Conservation (phyloP, 2,888 invertebrate species). For the Xanthostigma xanthostigma region DNA sequence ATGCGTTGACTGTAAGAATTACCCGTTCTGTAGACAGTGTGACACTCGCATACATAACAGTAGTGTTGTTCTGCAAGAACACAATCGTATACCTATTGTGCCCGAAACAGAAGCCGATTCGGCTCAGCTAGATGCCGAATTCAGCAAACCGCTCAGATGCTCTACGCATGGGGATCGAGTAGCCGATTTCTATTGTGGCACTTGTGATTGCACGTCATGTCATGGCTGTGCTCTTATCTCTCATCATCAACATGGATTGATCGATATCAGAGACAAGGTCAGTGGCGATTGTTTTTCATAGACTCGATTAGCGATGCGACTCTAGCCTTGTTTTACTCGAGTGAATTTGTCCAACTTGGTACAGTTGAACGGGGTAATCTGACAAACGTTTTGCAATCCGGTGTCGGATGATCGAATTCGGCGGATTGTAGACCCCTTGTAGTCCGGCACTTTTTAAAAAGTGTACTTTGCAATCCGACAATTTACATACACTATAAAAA, state of each 20-base stretch:
- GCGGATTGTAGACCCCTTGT: too few species aligned
- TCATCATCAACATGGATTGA: conserved; percentile 25
- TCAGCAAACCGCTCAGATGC: conserved; percentile 14
- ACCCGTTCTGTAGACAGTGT: conserved; percentile 20
- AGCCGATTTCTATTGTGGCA: conserved; percentile 27
- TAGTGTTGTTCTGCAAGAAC: conserved; percentile 22
- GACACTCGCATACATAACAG: conserved; percentile 23
- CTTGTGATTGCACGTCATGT: conserved; percentile 26
- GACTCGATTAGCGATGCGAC: too few species aligned
- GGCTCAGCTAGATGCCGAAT: conserved; percentile 11
- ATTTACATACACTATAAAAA: too few species aligned
- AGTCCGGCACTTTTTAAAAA: too few species aligned
- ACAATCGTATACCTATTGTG: conserved; percentile 15
- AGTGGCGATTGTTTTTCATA: conserved; percentile 11
- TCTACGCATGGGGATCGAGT: conserved; percentile 19
- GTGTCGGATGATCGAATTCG: too few species aligned
- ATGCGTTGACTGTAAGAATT: conserved; percentile 20
- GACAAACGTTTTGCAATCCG: too few species aligned
- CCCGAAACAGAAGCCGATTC: neutral
- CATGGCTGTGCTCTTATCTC: conserved; percentile 26
- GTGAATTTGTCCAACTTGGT: too few species aligned
- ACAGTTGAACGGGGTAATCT: too few species aligned
- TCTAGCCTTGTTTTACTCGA: too few species aligned
- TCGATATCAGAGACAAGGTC: conserved; percentile 23
- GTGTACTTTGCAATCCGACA: too few species aligned